These are phyloP conservation scores for Galeopsomyia nigrocyanea DNA, from an alignment of 2,888 invertebrate genomes.

Conservation along the genomic window DNA sequence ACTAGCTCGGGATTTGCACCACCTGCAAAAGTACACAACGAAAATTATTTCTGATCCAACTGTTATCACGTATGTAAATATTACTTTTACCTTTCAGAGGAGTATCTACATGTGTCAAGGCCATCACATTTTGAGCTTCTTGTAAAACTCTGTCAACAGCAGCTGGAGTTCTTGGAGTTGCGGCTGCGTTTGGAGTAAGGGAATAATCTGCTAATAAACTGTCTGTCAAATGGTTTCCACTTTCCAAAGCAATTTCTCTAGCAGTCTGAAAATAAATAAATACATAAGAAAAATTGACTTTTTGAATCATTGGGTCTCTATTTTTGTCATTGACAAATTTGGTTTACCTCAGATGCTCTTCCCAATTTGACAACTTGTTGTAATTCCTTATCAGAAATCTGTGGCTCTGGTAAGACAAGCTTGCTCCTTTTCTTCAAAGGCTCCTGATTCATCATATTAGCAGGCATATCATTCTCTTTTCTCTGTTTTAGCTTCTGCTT, in stretches of 20 bases:
- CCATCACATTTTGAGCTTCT: conserved; percentile 99
- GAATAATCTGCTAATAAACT: conserved; percentile 93
- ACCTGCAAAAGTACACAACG: conserved; percentile 67
- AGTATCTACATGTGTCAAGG: conserved; percentile 96
- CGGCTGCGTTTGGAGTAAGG: conserved; percentile 76
- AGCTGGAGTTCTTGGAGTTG: conserved; percentile 89
- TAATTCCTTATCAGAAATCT: conserved; percentile 93
- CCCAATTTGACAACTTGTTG: conserved; percentile 95
- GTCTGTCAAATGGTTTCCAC: conserved; percentile 84
- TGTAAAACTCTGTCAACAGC: conserved; percentile 87
- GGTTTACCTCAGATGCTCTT: conserved; percentile 80
- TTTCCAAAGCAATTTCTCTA: conserved; percentile 87
- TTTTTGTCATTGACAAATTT: neutral
- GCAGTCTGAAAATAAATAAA: conserved; percentile 72
- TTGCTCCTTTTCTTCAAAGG: conserved; percentile 95
- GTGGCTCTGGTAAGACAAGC: conserved; percentile 95
- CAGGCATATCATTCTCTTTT: conserved; percentile 96
- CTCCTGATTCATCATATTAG: conserved; percentile 89
- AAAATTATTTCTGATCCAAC: neutral
- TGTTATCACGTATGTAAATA: neutral
- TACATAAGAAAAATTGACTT: too few species aligned
- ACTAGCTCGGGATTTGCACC: conserved; percentile 95
- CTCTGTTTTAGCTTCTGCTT: conserved; percentile 95
- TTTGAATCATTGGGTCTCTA: too few species aligned
- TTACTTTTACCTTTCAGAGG: conserved; percentile 81